phyloP scores from a whole-genome alignment of 2,797 vertebrate genomes.

The Setipinna tenuifilis region DNA sequence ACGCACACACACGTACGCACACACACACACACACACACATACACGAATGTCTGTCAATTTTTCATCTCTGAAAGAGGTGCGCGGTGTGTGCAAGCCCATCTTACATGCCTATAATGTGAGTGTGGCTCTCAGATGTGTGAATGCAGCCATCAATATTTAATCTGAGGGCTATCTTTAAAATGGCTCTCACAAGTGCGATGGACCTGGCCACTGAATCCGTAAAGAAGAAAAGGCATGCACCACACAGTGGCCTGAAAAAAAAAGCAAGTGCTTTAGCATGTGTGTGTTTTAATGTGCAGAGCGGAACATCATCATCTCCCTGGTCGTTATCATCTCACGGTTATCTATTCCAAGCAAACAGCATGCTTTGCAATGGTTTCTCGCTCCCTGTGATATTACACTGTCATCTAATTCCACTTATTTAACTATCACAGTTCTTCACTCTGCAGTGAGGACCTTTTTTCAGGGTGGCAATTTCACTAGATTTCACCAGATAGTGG shows the following conservation, averaged over 20 bases:
- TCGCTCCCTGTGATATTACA: no score
- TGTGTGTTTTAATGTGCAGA: not conserved
- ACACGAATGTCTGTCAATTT: not conserved
- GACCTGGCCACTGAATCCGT: not conserved
- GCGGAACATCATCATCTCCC: not conserved
- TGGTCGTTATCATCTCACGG: no score
- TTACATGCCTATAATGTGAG: not conserved
- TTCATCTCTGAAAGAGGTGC: not conserved
- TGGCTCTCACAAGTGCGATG: not conserved
- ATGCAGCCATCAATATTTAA: not conserved
- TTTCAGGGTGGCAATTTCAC: no score
- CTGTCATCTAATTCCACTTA: no score
- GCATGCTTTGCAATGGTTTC: no score
- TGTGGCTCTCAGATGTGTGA: not conserved
- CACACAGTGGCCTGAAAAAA: not conserved
- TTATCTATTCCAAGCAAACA: no score
- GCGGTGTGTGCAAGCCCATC: constrained; percentile 2
- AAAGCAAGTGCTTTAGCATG: not conserved
- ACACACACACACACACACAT: not conserved
- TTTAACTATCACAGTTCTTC: no score
- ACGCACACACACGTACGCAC: not conserved
- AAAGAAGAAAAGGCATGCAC: not conserved
- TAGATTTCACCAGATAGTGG: no score
- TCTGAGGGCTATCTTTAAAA: constrained; percentile 11
- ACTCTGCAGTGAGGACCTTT: no score